Evolutionary conservation across 2,888 invertebrate genomes (phyloP).

Genomic region (Brenthis daphne): DNA sequence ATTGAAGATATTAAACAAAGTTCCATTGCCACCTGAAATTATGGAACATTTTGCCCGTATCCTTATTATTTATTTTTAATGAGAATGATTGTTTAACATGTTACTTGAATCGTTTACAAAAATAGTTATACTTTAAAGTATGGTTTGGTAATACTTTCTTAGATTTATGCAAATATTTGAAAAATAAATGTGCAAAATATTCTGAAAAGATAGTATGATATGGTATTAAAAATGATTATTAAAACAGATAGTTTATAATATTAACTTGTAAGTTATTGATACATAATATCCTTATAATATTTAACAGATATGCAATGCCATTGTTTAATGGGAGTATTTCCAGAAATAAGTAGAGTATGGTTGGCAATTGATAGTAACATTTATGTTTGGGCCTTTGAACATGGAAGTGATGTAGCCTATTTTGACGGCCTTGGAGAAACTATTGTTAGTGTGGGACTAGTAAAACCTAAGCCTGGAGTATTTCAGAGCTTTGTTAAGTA

Average conservation of each 20-base stretch:
- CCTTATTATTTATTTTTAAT: constrained; percentile 75
- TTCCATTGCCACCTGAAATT: constrained; percentile 95
- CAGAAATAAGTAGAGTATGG: constrained; percentile 98
- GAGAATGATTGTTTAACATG: not conserved
- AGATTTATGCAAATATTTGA: too few species aligned
- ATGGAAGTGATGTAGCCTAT: constrained; percentile 96
- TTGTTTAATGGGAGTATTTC: constrained; percentile 98
- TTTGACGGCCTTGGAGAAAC: constrained; percentile 97
- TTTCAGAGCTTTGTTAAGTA: constrained; percentile 95
- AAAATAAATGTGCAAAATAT: too few species aligned
- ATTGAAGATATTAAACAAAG: constrained; percentile 90
- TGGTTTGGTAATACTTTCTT: not conserved
- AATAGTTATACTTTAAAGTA: not conserved
- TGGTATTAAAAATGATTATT: not conserved
- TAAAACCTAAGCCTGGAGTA: constrained; percentile 93
- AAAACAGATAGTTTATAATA: too few species aligned
- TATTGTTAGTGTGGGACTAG: constrained; percentile 95
- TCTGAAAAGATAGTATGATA: not conserved
- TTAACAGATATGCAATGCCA: constrained; percentile 94
- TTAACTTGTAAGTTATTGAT: too few species aligned
- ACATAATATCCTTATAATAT: constrained; percentile 45
- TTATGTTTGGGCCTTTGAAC: constrained; percentile 98
- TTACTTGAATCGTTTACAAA: not conserved
- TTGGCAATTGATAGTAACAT: constrained; percentile 98
- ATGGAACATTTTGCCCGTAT: constrained; percentile 97